These are phyloP conservation scores for Pogonomyrmex barbatus DNA, from an alignment of 1,140 invertebrate genomes.

Conservation along the genomic window DNA sequence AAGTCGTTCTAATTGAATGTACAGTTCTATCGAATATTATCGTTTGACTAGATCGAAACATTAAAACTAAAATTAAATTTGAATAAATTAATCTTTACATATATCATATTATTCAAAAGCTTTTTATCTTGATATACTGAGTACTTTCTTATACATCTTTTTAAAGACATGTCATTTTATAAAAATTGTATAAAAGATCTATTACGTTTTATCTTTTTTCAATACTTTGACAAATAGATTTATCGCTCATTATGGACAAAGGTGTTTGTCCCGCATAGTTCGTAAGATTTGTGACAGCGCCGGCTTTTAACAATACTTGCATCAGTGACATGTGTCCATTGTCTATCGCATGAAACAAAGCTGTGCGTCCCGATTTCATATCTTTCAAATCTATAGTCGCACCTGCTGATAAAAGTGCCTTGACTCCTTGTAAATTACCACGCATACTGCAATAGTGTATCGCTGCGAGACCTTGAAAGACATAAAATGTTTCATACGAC, in stretches of 20 bases:
- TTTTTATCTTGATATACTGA: background rate
- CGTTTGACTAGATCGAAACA: background rate
- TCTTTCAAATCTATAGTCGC: conserved; percentile 78
- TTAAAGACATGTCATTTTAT: background rate
- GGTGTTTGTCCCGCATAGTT: conserved; percentile 78
- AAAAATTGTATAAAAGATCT: background rate
- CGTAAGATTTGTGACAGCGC: conserved; percentile 72
- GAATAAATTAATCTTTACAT: background rate
- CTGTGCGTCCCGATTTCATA: conserved; percentile 79
- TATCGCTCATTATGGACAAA: conserved; percentile 66
- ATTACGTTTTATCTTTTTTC: conserved; percentile 50
- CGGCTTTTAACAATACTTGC: conserved; percentile 69
- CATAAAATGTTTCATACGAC: background rate
- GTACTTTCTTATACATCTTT: background rate
- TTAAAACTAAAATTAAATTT: background rate
- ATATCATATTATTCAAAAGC: background rate
- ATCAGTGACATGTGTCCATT: conserved; percentile 64
- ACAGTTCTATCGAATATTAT: background rate
- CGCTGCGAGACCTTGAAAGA: conserved; percentile 73
- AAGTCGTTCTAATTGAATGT: background rate
- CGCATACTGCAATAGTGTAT: conserved; percentile 77
- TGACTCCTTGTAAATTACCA: conserved; percentile 70
- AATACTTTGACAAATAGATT: conserved; percentile 64
- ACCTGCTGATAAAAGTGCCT: conserved; percentile 65
- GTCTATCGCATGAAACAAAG: conserved; percentile 81